Base-by-base conservation (phyloP, 2,113 vertebrate genomes). In the Cavia aperea region DNA sequence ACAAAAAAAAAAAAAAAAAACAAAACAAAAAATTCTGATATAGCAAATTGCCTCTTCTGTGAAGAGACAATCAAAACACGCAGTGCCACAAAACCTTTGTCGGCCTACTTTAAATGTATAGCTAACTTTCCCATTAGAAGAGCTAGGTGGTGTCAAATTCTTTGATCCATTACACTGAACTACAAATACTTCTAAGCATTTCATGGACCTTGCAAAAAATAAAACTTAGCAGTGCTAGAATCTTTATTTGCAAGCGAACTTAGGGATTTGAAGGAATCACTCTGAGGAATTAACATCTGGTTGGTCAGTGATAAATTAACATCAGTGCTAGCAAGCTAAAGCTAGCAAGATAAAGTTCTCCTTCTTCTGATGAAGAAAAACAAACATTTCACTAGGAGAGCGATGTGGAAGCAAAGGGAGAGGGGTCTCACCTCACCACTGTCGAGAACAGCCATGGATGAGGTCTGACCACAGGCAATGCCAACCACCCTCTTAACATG, bases 401-500 rank as follows among this genome's bases (percentile, higher is more conserved):
- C n/a, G 1, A 21, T 58, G 60, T 24, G n/a, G 46, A 46, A 46
- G 5, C 0, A 12, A 24, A 65, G 31, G 0, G 11, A 58, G 73
- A 73, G 21, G 39, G 0, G 7, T 18, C 98, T 98, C 96, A 99
- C 99, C 98, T 99, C 99, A 26, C 99, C 99, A 0, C 99, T 99
- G 96, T 99, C 99, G 66, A 99, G 96, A 12, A 99, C 98, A 11
- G 98, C 99, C 98, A 99, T 98, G 84, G 99, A 99, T 2, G 98
- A 99, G 15, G 98, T 99, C 98, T 99, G 99, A 73, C 99, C 98
- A 89, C 99, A 99, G 58, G 98, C 98, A 86, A 99, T 98, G 82
- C 98, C 94, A 81, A 99, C 98, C 0, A 98, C 98, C 92, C 97
- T 97, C 97, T 99, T 99, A 95, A 97, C 98, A 95, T 99, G 98